phyloP scores from a whole-genome alignment of 1,140 invertebrate species.

The Macrocentrus cingulum region DNA sequence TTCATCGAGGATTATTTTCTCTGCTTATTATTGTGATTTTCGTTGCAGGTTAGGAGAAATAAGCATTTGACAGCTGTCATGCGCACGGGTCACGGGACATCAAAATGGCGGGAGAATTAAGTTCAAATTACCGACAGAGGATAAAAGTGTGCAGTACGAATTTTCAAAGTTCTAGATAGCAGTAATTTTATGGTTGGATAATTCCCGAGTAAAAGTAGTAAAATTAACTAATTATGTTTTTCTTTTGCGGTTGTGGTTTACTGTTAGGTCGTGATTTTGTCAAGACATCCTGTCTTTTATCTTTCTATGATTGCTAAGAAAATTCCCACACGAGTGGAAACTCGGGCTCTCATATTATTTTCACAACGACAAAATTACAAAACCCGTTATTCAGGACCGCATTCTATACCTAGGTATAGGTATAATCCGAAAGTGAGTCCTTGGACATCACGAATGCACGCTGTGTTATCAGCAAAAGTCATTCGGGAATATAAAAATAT shows the following conservation, averaged over 20 bases:
- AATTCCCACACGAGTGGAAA: slow-evolving; percentile 4
- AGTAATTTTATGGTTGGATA: too few species aligned
- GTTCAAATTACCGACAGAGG: too few species aligned
- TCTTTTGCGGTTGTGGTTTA: not conserved
- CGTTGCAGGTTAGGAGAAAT: too few species aligned
- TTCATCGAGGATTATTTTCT: too few species aligned
- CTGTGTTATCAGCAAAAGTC: not conserved
- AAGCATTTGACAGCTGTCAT: too few species aligned
- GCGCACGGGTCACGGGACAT: too few species aligned
- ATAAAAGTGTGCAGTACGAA: too few species aligned
- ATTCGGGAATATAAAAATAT: not conserved
- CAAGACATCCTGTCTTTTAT: not conserved
- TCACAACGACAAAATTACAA: not conserved
- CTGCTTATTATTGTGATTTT: too few species aligned
- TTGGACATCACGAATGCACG: not conserved
- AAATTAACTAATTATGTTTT: slow-evolving; percentile 10
- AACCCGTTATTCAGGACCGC: slow-evolving; percentile 10
- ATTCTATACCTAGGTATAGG: too few species aligned
- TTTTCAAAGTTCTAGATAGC: too few species aligned
- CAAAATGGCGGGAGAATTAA: too few species aligned
- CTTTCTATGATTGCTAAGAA: not conserved
- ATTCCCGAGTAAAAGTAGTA: too few species aligned
- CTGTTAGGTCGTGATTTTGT: not conserved
- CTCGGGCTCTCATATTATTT: slow-evolving; percentile 8
- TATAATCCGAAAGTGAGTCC: not conserved